Evolutionary conservation across 1,140 invertebrate genomes (phyloP).

Genomic region (Homarus americanus): DNA sequence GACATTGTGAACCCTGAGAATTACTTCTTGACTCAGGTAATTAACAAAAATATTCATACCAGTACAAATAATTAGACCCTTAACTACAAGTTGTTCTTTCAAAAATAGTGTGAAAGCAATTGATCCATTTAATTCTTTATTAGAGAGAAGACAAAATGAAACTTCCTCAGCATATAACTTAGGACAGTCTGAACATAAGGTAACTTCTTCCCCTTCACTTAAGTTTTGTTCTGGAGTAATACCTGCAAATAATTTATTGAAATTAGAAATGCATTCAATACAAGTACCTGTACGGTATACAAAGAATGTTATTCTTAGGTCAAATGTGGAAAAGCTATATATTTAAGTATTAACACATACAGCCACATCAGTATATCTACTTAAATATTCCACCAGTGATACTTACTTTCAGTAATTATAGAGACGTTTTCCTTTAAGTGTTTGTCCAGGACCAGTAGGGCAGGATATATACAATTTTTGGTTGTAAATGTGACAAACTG

Average conservation of each 20-base stretch:
- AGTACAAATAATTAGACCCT: neutral
- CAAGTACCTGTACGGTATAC: neutral
- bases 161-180: slow-evolving; percentile 39
- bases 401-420: slow-evolving; percentile 37
- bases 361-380: neutral
- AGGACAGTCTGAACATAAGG: slow-evolving; percentile 19
- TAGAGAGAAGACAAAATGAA: slow-evolving; percentile 15
- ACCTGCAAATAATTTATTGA: slow-evolving; percentile 8
- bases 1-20: slow-evolving; percentile 30
- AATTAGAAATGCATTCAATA: neutral
- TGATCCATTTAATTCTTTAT: slow-evolving; percentile 9
- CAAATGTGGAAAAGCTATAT: neutral
- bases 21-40: slow-evolving; percentile 55
- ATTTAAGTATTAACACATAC: neutral
- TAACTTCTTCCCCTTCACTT: slow-evolving; percentile 43
- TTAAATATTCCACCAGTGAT: too few relatives aligned
- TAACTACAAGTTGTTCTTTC: slow-evolving; percentile 47
- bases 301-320: neutral
- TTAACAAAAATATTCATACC: slow-evolving; percentile 35
- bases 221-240: neutral
- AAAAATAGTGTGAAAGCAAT: slow-evolving; percentile 29
- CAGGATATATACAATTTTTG: slow-evolving; percentile 9
- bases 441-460: slow-evolving; percentile 32
- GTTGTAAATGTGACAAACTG: slow-evolving; percentile 26
- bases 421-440: slow-evolving; percentile 28